phyloP scores from a whole-genome alignment of 2,888 invertebrate genomes.

The Tubulanus polymorphus region DNA sequence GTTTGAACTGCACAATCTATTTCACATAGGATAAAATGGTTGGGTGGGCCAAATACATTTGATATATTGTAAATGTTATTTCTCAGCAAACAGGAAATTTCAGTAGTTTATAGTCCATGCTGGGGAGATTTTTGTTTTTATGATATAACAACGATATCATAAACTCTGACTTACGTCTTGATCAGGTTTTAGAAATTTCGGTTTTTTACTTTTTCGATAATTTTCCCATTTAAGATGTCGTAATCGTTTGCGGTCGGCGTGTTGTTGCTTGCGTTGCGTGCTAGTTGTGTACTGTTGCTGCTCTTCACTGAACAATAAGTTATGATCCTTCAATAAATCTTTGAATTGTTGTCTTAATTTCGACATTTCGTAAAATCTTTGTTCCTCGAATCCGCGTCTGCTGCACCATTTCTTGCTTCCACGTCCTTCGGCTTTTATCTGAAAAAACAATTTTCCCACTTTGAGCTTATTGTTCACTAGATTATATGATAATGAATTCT shows the following conservation, averaged over 20 bases:
- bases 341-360: constrained; percentile 87
- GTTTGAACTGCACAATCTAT: no score
- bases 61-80: no score
- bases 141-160: no score
- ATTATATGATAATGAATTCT: not conserved
- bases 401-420: constrained; percentile 75
- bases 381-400: constrained; percentile 88
- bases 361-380: constrained; percentile 92
- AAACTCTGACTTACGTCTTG: constrained; percentile 30
- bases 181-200: constrained; percentile 64
- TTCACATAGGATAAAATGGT: no score
- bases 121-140: no score
- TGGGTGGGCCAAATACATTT: no score
- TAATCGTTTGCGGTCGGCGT: constrained; percentile 85
- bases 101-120: no score
- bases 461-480: not conserved
- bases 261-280: constrained; percentile 72
- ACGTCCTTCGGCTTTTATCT: constrained; percentile 51
- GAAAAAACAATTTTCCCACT: constrained; percentile 30
- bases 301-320: constrained; percentile 34
- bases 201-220: constrained; percentile 64
- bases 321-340: constrained; percentile 65
- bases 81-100: no score
- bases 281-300: constrained; percentile 33
- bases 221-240: constrained; percentile 73